phyloP scores from a whole-genome alignment of 2,888 invertebrate genomes.

The Ganaspis brasiliensis region DNA sequence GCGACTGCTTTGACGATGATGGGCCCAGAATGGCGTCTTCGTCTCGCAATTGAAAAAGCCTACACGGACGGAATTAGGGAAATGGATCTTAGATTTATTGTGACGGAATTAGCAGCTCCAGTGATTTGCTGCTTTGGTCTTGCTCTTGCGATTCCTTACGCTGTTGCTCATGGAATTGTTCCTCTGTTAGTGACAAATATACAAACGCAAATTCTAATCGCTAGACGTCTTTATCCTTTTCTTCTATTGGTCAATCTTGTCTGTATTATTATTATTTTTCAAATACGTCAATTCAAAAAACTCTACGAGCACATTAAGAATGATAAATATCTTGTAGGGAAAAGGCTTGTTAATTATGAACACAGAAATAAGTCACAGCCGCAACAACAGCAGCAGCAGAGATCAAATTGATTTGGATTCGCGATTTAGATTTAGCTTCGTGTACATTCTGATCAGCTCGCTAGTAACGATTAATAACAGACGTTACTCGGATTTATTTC shows the following conservation, averaged over 20 bases:
- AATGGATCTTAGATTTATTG: slow-evolving; percentile 93
- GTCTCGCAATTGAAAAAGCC: slow-evolving; percentile 94
- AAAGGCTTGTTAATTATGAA: slow-evolving; percentile 98
- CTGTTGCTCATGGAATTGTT: slow-evolving; percentile 89
- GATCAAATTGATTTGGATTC: slow-evolving; percentile 67
- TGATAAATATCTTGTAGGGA: slow-evolving; percentile 98
- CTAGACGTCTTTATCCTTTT: slow-evolving; percentile 94
- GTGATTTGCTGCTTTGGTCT: slow-evolving; percentile 94
- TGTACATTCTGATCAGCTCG: slow-evolving; percentile 70
- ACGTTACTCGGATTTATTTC: slow-evolving; percentile 60
- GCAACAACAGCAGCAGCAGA: slow-evolving; percentile 69
- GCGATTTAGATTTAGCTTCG: slow-evolving; percentile 65
- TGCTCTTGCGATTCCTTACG: slow-evolving; percentile 96
- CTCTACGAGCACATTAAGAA: slow-evolving; percentile 99
- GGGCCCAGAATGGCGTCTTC: slow-evolving; percentile 98
- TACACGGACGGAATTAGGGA: slow-evolving; percentile 96
- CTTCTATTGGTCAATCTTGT: slow-evolving; percentile 88
- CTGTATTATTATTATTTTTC: slow-evolving; percentile 88
- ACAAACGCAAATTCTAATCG: slow-evolving; percentile 88
- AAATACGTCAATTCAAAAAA: slow-evolving; percentile 95
- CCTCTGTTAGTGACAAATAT: slow-evolving; percentile 86
- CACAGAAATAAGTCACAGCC: slow-evolving; percentile 85
- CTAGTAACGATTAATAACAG: slow-evolving; percentile 62
- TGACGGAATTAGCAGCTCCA: slow-evolving; percentile 93
- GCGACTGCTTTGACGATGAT: slow-evolving; percentile 98